Evolutionary conservation across 35 echinoderm and acorn worm genomes (phyloP), one percentile per base, ranked within the genome.

Genomic region (Strongylocentrotus purpuratus): DNA sequence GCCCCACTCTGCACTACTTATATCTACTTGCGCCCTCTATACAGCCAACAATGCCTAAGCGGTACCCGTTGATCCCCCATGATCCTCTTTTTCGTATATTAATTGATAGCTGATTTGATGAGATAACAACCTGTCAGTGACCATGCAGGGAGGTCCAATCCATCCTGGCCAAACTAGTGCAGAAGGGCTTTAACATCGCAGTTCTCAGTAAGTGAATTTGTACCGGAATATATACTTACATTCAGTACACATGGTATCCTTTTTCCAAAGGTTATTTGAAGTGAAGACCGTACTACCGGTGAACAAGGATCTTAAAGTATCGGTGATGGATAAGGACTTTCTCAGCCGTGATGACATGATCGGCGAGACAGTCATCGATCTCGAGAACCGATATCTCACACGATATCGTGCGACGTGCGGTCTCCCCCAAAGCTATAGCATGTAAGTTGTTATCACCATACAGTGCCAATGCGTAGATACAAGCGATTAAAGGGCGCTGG

Each of bases 341-440:
- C 59, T 98, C 25, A 98, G 97, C 33, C 94, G 97, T 47, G 97
- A 98, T 92, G 97, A 98, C 50, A 45, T 98, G 71, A 98, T 98
- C 8, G 97, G 97, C 14, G 94, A 96, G 22, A 98, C 97, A 0
- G 87, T 94, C 20, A 96, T 98, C 89, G 97, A 98, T 94, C 91
- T 98, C 50, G 97, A 98, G 86, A 98, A 98, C 78, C 70, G 97
- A 94, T 94, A 95, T 48, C 88, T 98, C 15, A 95, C 97, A 13
- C 94, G 95, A 87, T 94, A 86, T 48, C 89, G 97, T 25, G 97
- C 97, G 28, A 98, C 97, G 9, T 98, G 97, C 91, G 97, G 96
- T 59, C 92, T 98, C 28, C 96, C 96, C 31, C 28, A 90, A 25
- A 98, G 92, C 10, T 98, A 98, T 86, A 96, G 94, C 94, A 95